Conservation (phyloP, 2,888 invertebrate species). For the Empis livida region DNA sequence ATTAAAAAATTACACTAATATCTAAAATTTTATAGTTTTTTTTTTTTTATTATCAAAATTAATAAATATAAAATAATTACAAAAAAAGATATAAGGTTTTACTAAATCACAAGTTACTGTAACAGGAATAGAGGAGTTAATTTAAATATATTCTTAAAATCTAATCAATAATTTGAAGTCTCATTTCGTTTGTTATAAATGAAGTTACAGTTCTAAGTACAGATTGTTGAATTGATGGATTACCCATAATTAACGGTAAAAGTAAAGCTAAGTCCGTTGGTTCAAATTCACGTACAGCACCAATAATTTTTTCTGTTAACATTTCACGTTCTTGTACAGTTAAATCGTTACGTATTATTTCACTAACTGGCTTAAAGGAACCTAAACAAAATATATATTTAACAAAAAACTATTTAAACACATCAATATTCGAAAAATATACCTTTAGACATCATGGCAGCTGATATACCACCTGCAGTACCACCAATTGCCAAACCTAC, state of each 20-base stretch:
- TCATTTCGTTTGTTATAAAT: constrained; percentile 29
- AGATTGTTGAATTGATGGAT: constrained; percentile 23
- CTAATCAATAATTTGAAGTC: constrained; percentile 28
- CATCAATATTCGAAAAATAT: not conserved
- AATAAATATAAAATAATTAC: not conserved
- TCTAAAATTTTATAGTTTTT: constrained; percentile 5
- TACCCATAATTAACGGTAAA: constrained; percentile 25
- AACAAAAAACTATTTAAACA: not conserved
- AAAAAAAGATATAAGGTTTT: not conserved
- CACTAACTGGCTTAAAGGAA: constrained; percentile 27
- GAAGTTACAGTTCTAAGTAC: constrained; percentile 24
- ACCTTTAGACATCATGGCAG: constrained; percentile 29
- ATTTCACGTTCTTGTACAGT: constrained; percentile 24
- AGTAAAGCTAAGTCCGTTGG: constrained; percentile 26
- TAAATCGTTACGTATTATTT: constrained; percentile 30
- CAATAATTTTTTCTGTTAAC: constrained; percentile 23
- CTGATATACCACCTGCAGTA: constrained; percentile 27
- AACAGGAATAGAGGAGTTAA: too few species aligned
- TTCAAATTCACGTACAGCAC: constrained; percentile 25
- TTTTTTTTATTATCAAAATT: not conserved
- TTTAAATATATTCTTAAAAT: not conserved
- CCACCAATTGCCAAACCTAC: constrained; percentile 30
- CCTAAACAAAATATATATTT: constrained; percentile 16
- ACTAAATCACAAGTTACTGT: too few species aligned
- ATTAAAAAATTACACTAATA: not conserved